Evolutionary conservation across 2,888 invertebrate species (phyloP).

Genomic region (Andrena minutula): DNA sequence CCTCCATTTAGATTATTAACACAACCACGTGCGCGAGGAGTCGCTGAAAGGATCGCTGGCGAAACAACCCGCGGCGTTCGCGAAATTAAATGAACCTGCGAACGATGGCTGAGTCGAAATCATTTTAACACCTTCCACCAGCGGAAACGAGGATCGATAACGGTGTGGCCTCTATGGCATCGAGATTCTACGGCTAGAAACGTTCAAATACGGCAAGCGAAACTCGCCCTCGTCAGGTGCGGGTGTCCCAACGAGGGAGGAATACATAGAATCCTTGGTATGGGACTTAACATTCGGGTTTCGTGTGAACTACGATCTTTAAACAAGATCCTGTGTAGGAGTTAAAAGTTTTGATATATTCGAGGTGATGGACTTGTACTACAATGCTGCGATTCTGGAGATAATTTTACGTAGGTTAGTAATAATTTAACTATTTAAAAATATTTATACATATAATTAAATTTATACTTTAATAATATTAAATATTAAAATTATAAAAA

Average conservation of each 20-base stretch:
- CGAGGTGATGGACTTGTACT: neutral
- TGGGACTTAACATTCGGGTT: constrained; percentile 37
- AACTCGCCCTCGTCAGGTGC: constrained; percentile 31
- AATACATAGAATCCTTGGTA: constrained; percentile 40
- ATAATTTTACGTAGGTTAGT: too few relatives aligned
- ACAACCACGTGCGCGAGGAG: constrained; percentile 28
- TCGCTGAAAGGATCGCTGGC: constrained; percentile 32
- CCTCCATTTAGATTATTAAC: constrained; percentile 71
- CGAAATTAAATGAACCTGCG: constrained; percentile 47
- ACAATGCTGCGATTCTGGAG: neutral
- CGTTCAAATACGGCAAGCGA: constrained; percentile 11
- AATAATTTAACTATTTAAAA: neutral
- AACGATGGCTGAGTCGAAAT: constrained; percentile 32
- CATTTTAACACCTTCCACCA: constrained; percentile 31
- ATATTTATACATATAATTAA: too few relatives aligned
- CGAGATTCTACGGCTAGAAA: neutral
- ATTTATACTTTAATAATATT: too few relatives aligned
- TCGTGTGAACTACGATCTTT: neutral
- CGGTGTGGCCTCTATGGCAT: neutral
- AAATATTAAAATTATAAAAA: too few relatives aligned
- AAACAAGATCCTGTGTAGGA: neutral
- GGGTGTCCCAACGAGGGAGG: constrained; percentile 6
- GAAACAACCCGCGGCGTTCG: constrained; percentile 33
- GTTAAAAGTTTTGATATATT: neutral
- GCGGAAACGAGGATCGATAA: constrained; percentile 34